These are phyloP conservation scores for Neotoma lepida DNA, from an alignment of 2,113 vertebrate species.

Conservation along the genomic window DNA sequence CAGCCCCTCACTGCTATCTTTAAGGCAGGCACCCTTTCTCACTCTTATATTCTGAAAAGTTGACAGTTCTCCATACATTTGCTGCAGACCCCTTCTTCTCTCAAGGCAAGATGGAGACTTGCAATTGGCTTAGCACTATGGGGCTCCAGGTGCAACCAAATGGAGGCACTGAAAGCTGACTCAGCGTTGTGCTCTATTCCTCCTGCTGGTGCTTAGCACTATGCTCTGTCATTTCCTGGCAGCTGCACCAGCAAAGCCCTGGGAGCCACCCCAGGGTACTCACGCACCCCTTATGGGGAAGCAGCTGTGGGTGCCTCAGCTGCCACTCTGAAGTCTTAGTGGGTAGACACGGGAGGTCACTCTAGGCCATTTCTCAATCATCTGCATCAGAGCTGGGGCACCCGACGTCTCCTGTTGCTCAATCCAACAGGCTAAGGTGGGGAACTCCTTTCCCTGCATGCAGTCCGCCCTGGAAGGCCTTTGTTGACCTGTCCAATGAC, in stretches of 20 bases:
- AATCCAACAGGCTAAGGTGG: neutral
- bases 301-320: neutral
- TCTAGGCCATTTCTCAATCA: neutral
- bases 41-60: neutral
- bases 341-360: neutral
- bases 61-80: neutral
- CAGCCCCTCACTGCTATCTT: neutral
- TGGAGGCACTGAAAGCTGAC: neutral
- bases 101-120: neutral
- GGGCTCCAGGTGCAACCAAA: neutral
- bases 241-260: neutral
- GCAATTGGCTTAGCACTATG: neutral
- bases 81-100: neutral
- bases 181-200: accelerated
- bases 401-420: neutral
- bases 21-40: too few relatives aligned
- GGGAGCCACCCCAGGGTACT: neutral
- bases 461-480: neutral
- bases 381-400: neutral
- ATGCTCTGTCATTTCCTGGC: neutral
- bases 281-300: neutral
- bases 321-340: neutral
- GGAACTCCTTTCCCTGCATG: neutral
- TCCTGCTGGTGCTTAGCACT: accelerated
- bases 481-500: neutral